Base-by-base conservation (phyloP, 1,140 invertebrate species). In the Meloidogyne chitwoodi region DNA sequence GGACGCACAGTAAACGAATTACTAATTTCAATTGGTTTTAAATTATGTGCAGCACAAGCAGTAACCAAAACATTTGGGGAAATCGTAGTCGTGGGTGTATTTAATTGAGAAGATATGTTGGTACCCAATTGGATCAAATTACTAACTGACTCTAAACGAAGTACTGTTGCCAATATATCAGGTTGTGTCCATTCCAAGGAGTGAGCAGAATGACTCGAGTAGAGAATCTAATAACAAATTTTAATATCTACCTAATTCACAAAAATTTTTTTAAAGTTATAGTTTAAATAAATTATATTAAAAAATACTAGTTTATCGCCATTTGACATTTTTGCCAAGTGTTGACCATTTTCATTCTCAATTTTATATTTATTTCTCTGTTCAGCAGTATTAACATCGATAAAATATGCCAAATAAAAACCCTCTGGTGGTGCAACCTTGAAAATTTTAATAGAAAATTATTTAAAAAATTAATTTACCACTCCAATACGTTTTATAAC, bases 181-280 rank as follows among this genome's bases (percentile, higher is more conserved):
- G 81, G 24, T n/a, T 61, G 56, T 11, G 76, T 63, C 82, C 82
- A 83, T 65, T 83, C 82, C 62, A 85, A 44, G 26, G 74, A 66
- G n/a, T 64, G 63, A 22, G 84, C 79, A 27, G 82, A 84, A 65
- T 75, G 62, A 14, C 83, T 83, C 5, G 82, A 82, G 48, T 83
- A 82, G 19, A 83, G 61, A 12, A 81, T 70, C 80, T 83, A n/a
- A 0, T 2, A 44, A 74, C 22, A 26, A n/a, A 38, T 14, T 19
- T 80, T 29, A 22, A n/a, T n/a, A n/a, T n/a, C n/a, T n/a, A n/a
- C n/a, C n/a, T n/a, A n/a, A n/a, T n/a, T n/a, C n/a, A n/a, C n/a
- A n/a, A n/a, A n/a, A n/a, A n/a, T n/a, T n/a, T n/a, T n/a, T n/a
- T n/a, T n/a, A n/a, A n/a, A n/a, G n/a, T 31, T 3, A 31, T 31